phyloP scores from a whole-genome alignment of 2,113 vertebrate genomes.

The Sinocyclocheilus grahami region DNA sequence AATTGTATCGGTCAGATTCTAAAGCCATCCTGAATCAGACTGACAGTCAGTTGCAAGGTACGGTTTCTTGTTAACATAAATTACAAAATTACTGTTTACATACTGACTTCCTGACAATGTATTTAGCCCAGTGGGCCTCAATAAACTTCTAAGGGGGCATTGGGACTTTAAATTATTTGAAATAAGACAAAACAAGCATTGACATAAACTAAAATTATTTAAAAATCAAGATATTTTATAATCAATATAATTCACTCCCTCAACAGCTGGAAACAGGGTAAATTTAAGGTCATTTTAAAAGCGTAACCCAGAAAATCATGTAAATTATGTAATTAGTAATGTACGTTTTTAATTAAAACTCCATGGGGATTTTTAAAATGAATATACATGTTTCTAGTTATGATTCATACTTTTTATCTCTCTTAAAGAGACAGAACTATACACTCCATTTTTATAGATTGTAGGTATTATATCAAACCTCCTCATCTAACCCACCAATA shows the following conservation, averaged over 20 bases:
- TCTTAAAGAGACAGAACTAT: no score
- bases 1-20: slow-evolving; percentile 73
- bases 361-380: no score
- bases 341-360: no score
- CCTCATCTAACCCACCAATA: no score
- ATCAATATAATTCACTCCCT: not conserved
- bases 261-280: not conserved
- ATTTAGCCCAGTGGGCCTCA: not conserved
- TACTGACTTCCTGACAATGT: not conserved
- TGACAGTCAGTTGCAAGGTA: slow-evolving; percentile 46
- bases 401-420: no score
- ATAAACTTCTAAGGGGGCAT: not conserved
- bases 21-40: slow-evolving; percentile 52
- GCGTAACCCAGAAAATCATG: not conserved
- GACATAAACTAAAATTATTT: not conserved
- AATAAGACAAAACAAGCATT: not conserved
- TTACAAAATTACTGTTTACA: not conserved
- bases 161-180: not conserved
- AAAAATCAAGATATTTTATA: not conserved
- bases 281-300: not conserved
- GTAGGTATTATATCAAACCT: no score
- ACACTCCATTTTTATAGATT: no score
- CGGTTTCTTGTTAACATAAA: not conserved
- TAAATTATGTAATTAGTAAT: not conserved
- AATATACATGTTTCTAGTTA: no score